These are phyloP conservation scores for Trogon surrucura DNA, from an alignment of 2,113 vertebrate species.

Conservation along the genomic window DNA sequence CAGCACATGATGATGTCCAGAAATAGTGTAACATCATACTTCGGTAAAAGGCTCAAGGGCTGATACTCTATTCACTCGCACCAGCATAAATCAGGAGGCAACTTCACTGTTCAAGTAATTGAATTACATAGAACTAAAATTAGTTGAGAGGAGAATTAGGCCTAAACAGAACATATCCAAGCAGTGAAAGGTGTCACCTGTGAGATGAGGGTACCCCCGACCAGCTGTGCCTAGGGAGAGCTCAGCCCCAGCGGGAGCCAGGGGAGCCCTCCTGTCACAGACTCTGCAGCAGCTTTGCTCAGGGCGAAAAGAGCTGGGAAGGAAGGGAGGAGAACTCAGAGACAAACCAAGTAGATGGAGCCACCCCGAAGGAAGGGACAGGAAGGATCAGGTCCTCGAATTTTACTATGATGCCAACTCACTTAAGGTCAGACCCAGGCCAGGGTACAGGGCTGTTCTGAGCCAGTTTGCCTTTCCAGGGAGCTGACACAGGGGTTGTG, in stretches of 20 bases:
- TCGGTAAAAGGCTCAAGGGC: background rate
- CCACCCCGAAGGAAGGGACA: background rate
- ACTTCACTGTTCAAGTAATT: background rate
- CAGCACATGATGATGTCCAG: constrained; percentile 32
- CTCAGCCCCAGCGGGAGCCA: rapidly evolving
- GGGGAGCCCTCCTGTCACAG: background rate
- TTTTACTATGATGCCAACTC: background rate
- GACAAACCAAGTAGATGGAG: background rate
- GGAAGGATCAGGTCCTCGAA: background rate
- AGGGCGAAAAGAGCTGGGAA: rapidly evolving
- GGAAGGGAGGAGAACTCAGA: background rate
- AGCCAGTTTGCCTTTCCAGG: background rate
- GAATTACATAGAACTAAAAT: constrained; percentile 4
- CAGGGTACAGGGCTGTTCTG: background rate
- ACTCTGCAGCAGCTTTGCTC: background rate
- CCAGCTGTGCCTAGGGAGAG: background rate
- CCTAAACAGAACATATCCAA: background rate
- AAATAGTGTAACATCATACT: constrained; percentile 48
- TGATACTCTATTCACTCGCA: background rate
- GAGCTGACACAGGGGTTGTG: background rate
- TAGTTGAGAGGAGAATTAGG: background rate
- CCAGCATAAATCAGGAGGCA: background rate
- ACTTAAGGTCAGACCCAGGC: background rate
- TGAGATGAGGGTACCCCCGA: background rate
- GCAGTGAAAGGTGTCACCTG: background rate